Percentiles rank a stretch among this genome's conserved stretches.
phyloP scores from a whole-genome alignment of 2,888 invertebrate genomes.

The Hoplodrina blanda region DNA sequence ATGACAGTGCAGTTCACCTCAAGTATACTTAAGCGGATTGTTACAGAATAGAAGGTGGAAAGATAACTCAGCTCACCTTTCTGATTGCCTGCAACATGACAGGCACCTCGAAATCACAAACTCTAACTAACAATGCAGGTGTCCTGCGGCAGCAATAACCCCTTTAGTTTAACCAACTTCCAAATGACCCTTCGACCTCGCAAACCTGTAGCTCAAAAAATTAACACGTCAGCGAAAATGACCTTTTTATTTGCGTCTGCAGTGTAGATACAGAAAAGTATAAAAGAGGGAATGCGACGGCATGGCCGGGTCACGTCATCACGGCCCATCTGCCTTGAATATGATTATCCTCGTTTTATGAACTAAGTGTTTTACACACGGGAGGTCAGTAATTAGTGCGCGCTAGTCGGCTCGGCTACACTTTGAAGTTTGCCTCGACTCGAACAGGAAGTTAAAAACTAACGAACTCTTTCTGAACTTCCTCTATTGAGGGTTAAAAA shows the following conservation, averaged over 20 bases:
- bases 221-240: slow-evolving; percentile 8
- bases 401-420: slow-evolving; percentile 24
- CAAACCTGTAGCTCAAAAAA: background rate
- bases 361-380: slow-evolving; percentile 55
- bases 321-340: slow-evolving; percentile 52
- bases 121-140: background rate
- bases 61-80: no score
- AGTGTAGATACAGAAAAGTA: slow-evolving; percentile 14
- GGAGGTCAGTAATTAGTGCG: slow-evolving; percentile 52
- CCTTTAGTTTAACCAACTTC: background rate
- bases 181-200: background rate
- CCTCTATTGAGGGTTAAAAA: slow-evolving; percentile 17
- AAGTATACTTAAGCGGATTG: no score
- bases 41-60: no score
- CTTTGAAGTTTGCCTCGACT: slow-evolving; percentile 31
- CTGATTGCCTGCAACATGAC: no score
- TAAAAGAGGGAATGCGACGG: slow-evolving; percentile 31
- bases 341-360: slow-evolving; percentile 57
- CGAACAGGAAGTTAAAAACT: slow-evolving; percentile 44
- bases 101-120: background rate
- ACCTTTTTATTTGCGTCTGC: slow-evolving; percentile 29
- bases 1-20: no score
- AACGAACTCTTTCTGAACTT: slow-evolving; percentile 28
- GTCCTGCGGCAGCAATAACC: background rate
- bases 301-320: slow-evolving; percentile 45